phyloP scores from a whole-genome alignment of 2,113 vertebrate species.

The Hemibagrus wyckioides region DNA sequence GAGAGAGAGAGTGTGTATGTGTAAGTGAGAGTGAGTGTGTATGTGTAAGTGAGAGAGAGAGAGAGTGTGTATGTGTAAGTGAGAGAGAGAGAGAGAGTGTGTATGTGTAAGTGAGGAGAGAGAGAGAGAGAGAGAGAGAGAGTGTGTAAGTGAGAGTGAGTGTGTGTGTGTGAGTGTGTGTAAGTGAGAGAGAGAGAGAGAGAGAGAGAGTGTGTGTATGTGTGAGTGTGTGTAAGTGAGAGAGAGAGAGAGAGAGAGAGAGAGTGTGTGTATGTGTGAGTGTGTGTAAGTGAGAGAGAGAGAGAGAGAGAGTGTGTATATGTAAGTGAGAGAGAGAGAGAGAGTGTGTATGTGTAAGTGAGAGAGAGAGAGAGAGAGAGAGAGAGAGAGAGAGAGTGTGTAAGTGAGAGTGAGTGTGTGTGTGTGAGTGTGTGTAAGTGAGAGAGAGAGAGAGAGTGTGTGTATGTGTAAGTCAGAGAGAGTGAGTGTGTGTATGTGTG shows the following conservation, averaged over 20 bases:
- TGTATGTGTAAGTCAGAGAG: too few relatives aligned
- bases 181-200: not conserved
- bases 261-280: not conserved
- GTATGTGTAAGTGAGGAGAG: too few relatives aligned
- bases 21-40: constrained; percentile 4
- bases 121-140: not conserved
- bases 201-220: too few relatives aligned
- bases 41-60: not conserved
- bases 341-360: not conserved
- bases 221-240: not conserved
- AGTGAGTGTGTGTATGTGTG: too few relatives aligned
- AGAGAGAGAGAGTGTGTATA: not conserved
- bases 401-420: not conserved
- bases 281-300: constrained; percentile 1
- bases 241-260: not conserved
- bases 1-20: not conserved
- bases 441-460: not conserved
- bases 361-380: not conserved
- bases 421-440: not conserved
- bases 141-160: too few relatives aligned
- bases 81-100: not conserved
- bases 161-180: not conserved
- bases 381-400: not conserved
- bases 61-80: too few relatives aligned
- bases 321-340: too few relatives aligned